Percentiles rank a stretch among this genome's conserved stretches.
Evolutionary conservation across 2,113 vertebrate species (phyloP).

Genomic region (Phylloscopus trochilus): DNA sequence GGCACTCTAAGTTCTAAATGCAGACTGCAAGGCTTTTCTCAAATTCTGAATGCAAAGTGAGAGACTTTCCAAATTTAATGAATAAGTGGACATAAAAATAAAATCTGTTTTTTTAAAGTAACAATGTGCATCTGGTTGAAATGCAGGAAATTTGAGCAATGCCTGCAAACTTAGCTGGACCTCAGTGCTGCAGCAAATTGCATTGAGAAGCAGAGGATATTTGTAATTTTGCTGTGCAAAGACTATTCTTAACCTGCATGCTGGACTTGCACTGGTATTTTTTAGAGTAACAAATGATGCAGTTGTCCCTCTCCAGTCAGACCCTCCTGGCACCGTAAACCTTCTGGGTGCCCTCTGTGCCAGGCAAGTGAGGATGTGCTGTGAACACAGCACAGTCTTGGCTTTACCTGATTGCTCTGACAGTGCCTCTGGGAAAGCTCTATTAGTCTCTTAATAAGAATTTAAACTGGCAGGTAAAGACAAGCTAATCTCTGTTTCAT

Average conservation of each 20-base stretch:
- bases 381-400: not conserved
- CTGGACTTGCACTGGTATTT: not conserved
- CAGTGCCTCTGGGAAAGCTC: not conserved
- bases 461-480: not conserved
- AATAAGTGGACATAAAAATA: not conserved
- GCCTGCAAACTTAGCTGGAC: not conserved
- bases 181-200: not conserved
- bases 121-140: not conserved
- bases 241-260: not conserved
- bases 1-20: not conserved
- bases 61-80: not conserved
- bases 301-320: not conserved
- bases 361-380: accelerated
- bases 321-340: not conserved
- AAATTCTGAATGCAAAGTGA: not conserved
- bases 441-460: not conserved
- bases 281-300: not conserved
- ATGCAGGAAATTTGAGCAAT: accelerated
- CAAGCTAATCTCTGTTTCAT: not conserved
- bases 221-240: not conserved
- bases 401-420: not conserved
- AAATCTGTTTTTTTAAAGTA: not conserved
- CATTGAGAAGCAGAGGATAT: not conserved
- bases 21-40: not conserved
- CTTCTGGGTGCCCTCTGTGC: accelerated